phyloP scores from a whole-genome alignment of 2,797 vertebrate species.

The Trachops cirrhosus region DNA sequence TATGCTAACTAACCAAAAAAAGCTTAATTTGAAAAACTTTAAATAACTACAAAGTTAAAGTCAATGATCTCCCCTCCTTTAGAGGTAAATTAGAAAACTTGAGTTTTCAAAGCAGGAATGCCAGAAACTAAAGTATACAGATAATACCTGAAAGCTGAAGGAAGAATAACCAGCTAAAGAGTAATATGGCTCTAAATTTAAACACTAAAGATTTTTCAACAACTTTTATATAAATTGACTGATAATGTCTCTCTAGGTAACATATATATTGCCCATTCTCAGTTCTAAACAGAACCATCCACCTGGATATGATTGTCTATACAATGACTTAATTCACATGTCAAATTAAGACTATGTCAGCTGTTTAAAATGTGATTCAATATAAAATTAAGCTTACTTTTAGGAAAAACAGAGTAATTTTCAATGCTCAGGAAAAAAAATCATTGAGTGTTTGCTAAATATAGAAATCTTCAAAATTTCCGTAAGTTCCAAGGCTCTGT shows the following conservation, averaged over 20 bases:
- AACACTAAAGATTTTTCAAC: background rate
- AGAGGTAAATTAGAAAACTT: background rate
- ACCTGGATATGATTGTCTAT: background rate
- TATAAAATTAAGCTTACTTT: constrained; percentile 9
- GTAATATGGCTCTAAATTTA: background rate
- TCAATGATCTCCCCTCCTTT: background rate
- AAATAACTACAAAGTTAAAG: background rate
- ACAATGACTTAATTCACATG: constrained; percentile 26
- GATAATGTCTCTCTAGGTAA: background rate
- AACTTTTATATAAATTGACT: background rate
- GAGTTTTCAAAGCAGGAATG: constrained; percentile 14
- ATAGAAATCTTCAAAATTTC: background rate
- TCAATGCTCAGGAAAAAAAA: constrained; percentile 11
- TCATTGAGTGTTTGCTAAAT: constrained; percentile 17
- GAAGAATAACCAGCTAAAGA: constrained; percentile 11
- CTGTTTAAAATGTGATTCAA: constrained; percentile 29
- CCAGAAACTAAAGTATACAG: constrained; percentile 14
- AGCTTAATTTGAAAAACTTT: background rate
- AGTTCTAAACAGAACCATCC: background rate
- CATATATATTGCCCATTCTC: background rate
- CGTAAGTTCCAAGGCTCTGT: background rate
- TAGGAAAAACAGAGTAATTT: constrained; percentile 31
- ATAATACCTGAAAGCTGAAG: constrained; percentile 17
- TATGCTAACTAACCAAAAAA: background rate
- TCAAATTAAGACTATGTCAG: constrained; percentile 27